These are phyloP conservation scores for Heliconius eleuchia DNA, from an alignment of 1,140 invertebrate genomes.

Conservation along the genomic window DNA sequence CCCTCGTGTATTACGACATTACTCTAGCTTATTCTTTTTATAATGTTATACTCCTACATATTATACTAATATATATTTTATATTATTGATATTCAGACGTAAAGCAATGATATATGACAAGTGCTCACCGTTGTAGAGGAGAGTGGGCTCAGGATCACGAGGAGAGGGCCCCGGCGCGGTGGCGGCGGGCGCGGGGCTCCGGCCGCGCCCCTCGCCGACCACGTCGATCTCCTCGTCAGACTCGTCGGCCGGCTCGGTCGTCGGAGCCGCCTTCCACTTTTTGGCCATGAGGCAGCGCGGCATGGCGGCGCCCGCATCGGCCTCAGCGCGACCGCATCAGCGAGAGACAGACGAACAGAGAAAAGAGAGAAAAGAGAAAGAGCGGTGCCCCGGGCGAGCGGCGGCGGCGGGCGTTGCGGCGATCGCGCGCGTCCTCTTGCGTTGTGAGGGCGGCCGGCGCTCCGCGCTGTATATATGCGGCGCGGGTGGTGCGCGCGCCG, in stretches of 20 bases:
- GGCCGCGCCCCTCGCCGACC: constrained; percentile 83
- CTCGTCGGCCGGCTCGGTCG: constrained; percentile 87
- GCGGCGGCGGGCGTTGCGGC: constrained; percentile 77
- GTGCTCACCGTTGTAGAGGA: constrained; percentile 78
- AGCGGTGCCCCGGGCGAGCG: constrained; percentile 78
- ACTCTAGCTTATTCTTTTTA: neutral
- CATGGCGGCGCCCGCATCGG: constrained; percentile 84
- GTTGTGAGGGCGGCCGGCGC: constrained; percentile 71
- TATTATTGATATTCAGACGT: too few species aligned
- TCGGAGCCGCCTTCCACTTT: constrained; percentile 93
- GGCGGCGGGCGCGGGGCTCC: constrained; percentile 78
- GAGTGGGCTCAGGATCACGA: constrained; percentile 75
- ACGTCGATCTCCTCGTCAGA: constrained; percentile 93
- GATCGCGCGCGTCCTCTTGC: constrained; percentile 80
- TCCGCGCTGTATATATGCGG: constrained; percentile 73
- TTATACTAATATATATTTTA: neutral
- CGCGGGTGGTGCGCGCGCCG: constrained; percentile 69
- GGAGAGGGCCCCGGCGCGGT: constrained; percentile 74
- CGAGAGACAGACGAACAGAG: constrained; percentile 78
- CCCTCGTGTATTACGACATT: neutral
- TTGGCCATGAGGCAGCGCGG: constrained; percentile 94
- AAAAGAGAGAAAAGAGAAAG: constrained; percentile 78
- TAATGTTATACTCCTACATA: neutral
- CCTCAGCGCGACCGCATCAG: constrained; percentile 74
- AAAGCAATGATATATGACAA: constrained; percentile 3